Base-by-base conservation (phyloP, 2,888 invertebrate genomes). In the Synergus gifuensis region DNA sequence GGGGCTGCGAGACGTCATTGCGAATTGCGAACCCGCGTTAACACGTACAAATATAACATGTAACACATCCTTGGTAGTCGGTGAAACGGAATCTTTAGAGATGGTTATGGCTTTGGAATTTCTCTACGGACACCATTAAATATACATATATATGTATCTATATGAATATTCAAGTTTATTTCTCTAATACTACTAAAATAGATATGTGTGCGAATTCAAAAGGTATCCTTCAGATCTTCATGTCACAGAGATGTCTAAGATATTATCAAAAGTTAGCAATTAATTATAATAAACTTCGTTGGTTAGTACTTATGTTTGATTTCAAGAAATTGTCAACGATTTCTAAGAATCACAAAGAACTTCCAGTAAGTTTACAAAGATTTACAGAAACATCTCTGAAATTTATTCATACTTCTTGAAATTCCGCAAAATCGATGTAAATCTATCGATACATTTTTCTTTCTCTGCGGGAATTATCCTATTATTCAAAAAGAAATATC, bases 1-100 rank as follows among this genome's bases (percentile, higher is more conserved):
- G 80, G 81, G 78, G 78, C 60, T 77, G 64, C 60, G 46, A 64
- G 79, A 76, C 54, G 66, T 79, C 76, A 60, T 36, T 14, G 63
- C 40, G 79, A 79, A 77, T 82, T 78, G 76, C 60, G 80, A 77
- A 46, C 54, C 12, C 18, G 62, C 78, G 79, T 80, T 80, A 80
- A 80, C 82, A 63, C 78, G 78, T 79, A 80, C 82, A 63, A 77
- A 77, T 79, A 78, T 73, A 76, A 79, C 67, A 67, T 78, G 82
- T 49, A 60, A 22, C 63, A 42, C 67, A 16, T 28, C 54, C 28
- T 62, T 16, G 44, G 66, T 76, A 66, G 36, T 67, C 42, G 44
- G 49, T 42, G 42, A 58, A 66, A 76, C 64, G 76, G 78, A 83
- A 80, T 78, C 78, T 80, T 79, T 78, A 78, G 79, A 69, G 69